Base-by-base conservation (phyloP, 2,888 invertebrate genomes). In the Oligia strigilis region DNA sequence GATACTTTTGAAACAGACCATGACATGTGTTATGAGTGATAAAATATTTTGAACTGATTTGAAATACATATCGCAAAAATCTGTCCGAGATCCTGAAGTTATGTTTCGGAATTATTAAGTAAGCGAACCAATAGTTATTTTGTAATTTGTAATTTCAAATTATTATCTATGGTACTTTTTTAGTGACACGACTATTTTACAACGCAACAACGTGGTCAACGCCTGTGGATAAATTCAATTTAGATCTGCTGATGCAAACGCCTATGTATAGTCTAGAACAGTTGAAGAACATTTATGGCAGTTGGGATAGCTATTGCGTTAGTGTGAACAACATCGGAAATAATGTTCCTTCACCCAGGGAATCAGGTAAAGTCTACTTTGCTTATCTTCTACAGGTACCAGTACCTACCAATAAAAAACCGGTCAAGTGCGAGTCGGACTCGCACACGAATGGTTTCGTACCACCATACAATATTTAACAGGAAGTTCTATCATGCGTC, bases 321-420 rank as follows among this genome's bases (percentile, higher is more conserved):
- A 75, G 77, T n/a, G 81, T 91, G 8, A 23, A 66, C 13, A 77
- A 88, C 58, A 36, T 84, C 4, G 78, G 86, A 0, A 80, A 58
- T 1, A 89, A 87, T 78, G 73, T 55, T 13, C 94, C 94, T 0
- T 81, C 75, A 36, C 93, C 94, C 0, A 29, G 75, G 1, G 77
- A 89, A 69, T 94, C 95, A 71, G 93, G 95, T 94, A 89, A 65
- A 75, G 29, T 29, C 29, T 29, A 29, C 29, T 29, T 29, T 29
- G 29, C 29, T 29, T 29, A 29, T 29, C 29, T 29, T 29, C 29
- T 29, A 29, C 29, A 29, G 29, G 29, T 29, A 29, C 29, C 29
- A 29, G 29, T 29, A 29, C 29, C 29, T 29, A 29, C 29, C 29
- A 29, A 29, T 29, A 29, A 29, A 29, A 29, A 29, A 29, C 29